Evolutionary conservation across 2,113 vertebrate genomes (phyloP).

Genomic region (Brachionichthys hirsutus): DNA sequence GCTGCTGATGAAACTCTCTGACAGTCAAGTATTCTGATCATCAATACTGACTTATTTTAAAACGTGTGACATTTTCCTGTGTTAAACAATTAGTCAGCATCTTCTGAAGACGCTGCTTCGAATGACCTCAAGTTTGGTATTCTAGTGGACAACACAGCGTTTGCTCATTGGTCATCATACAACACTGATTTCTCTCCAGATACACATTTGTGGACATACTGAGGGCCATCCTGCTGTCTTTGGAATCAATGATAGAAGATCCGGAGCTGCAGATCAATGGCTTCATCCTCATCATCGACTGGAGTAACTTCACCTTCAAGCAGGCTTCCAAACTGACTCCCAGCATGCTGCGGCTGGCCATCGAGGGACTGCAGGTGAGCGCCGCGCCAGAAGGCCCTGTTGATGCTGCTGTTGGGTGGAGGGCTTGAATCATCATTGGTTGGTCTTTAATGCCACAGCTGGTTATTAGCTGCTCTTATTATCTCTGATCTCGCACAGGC

Average conservation of each 20-base stretch:
- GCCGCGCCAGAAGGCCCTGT: neutral
- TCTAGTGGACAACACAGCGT: no score
- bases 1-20: no score
- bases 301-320: slow-evolving; percentile 99
- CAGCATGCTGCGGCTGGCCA: slow-evolving; percentile 95
- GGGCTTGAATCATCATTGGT: neutral
- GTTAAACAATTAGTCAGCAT: no score
- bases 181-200: slow-evolving; percentile 65
- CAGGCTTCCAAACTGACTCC: slow-evolving; percentile 97
- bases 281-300: slow-evolving; percentile 99
- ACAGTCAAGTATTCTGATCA: no score
- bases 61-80: no score
- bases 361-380: slow-evolving; percentile 94
- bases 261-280: slow-evolving; percentile 97
- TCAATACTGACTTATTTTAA: no score
- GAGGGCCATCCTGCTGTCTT: slow-evolving; percentile 92
- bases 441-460: neutral
- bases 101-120: no score
- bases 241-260: slow-evolving; percentile 98
- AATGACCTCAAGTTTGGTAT: no score
- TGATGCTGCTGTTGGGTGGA: neutral
- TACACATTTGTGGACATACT: slow-evolving; percentile 98
- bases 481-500: no score
- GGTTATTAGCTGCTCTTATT: no score
- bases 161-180: no score